phyloP scores from a whole-genome alignment of 2,113 vertebrate species.

The Gila orcuttii region DNA sequence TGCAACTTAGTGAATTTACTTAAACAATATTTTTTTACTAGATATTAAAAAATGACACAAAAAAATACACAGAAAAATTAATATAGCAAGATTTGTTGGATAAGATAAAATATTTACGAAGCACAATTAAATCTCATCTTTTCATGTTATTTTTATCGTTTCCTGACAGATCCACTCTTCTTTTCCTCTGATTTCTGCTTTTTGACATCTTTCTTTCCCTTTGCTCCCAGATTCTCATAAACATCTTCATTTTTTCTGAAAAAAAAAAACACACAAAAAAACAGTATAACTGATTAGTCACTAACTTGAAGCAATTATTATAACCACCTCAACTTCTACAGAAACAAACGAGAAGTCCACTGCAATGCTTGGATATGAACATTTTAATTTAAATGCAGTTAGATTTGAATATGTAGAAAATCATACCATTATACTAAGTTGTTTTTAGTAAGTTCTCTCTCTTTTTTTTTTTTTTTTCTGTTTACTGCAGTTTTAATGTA shows the following conservation, averaged over 20 bases:
- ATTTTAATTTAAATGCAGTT: neutral
- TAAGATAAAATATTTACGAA: neutral
- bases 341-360: neutral
- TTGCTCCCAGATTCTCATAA: conserved; percentile 85
- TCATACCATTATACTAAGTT: neutral
- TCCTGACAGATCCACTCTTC: conserved; percentile 82
- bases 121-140: neutral
- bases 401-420: neutral
- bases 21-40: neutral
- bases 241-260: conserved; percentile 85
- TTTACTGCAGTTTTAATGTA: conserved; percentile 3
- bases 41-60: neutral
- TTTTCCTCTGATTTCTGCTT: conserved; percentile 85
- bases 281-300: neutral
- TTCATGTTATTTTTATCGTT: conserved; percentile 77
- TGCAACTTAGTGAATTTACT: neutral
- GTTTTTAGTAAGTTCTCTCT: neutral
- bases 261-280: neutral
- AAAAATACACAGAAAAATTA: neutral
- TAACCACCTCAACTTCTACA: neutral
- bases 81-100: neutral
- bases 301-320: neutral
- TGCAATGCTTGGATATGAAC: neutral
- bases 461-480: neutral
- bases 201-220: conserved; percentile 84